phyloP scores from a whole-genome alignment of 2,113 vertebrate species.

The Labeo rohita region DNA sequence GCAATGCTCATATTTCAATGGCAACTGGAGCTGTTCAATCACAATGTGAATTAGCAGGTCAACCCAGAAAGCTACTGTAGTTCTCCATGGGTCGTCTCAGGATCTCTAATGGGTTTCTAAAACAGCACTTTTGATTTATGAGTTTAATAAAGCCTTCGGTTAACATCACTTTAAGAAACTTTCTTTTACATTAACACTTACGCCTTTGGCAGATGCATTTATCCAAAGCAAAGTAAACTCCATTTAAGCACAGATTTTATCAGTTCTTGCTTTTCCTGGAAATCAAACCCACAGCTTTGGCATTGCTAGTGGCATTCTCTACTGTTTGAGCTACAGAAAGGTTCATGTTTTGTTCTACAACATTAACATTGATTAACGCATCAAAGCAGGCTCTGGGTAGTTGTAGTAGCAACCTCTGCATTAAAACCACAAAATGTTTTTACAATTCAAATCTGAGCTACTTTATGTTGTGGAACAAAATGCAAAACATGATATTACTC shows the following conservation, averaged over 20 bases:
- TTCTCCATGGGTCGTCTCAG: not conserved
- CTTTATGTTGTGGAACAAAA: not conserved
- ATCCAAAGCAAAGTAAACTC: not conserved
- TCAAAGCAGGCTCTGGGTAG: not conserved
- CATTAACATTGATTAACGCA: not conserved
- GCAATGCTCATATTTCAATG: not conserved
- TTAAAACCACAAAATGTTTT: not conserved
- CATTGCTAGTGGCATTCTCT: not conserved
- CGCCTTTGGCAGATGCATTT: not conserved
- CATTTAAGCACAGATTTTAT: not conserved
- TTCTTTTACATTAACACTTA: not conserved
- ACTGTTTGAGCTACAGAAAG: not conserved
- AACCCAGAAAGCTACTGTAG: not conserved
- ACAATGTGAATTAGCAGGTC: not conserved
- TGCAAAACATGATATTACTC: not conserved
- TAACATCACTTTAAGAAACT: not conserved
- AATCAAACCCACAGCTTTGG: not conserved
- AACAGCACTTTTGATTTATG: not conserved
- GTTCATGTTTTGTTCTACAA: not conserved
- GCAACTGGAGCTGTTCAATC: not conserved
- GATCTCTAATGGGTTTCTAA: not conserved
- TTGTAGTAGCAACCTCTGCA: not conserved
- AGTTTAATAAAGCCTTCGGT: not conserved
- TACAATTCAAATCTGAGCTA: not conserved
- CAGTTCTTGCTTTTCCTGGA: not conserved